Evolutionary conservation across 2,113 vertebrate genomes (phyloP).

Genomic region (Bolborhynchus lineola): DNA sequence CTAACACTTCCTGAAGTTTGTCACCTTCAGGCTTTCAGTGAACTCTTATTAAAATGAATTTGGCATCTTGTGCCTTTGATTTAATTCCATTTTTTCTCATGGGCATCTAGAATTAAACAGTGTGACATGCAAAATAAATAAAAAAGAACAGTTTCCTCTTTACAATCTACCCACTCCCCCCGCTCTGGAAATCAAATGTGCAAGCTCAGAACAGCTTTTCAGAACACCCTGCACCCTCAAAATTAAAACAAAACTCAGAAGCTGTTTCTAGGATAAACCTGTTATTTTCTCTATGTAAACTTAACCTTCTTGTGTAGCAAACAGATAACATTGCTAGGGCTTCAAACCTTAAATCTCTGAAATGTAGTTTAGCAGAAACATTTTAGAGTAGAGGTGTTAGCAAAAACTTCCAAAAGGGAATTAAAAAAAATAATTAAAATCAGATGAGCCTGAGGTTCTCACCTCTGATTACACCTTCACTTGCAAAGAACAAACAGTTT

Average conservation of each 20-base stretch:
- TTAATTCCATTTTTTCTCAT: slow-evolving; percentile 14
- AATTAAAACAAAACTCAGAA: not conserved
- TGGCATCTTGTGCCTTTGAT: slow-evolving; percentile 31
- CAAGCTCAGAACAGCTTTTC: not conserved
- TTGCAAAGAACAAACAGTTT: not conserved
- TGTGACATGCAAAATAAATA: not conserved
- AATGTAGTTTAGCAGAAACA: not conserved
- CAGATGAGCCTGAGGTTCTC: not conserved
- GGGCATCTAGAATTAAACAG: not conserved
- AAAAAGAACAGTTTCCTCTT: not conserved
- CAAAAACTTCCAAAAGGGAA: not conserved
- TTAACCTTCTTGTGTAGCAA: not conserved
- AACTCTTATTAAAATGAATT: slow-evolving; percentile 36
- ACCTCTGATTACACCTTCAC: not conserved
- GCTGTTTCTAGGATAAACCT: not conserved
- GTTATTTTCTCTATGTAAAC: not conserved
- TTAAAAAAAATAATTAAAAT: not conserved
- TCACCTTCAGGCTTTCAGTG: slow-evolving; percentile 44
- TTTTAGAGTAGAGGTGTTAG: not conserved
- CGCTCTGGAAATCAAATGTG: not conserved
- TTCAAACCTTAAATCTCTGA: not conserved
- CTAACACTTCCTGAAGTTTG: slow-evolving; percentile 54
- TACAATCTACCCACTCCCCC: not conserved
- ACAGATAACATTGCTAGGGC: not conserved
- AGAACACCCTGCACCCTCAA: not conserved